Base-by-base conservation (phyloP, 2,113 vertebrate genomes). In the Daubentonia madagascariensis region DNA sequence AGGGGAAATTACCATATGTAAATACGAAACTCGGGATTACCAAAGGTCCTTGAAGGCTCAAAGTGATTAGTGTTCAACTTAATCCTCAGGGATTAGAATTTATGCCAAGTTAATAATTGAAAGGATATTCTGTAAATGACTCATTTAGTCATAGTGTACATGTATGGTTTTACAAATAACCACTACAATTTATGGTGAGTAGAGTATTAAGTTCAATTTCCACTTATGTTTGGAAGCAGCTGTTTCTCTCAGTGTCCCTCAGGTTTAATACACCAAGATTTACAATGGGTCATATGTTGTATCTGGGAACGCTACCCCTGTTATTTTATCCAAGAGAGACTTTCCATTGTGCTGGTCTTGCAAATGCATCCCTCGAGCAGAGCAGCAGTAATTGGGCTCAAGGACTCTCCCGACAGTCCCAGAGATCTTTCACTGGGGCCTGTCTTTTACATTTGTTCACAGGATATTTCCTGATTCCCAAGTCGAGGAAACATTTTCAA, bases 71-170 rank as follows among this genome's bases (percentile, higher is more conserved):
- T 25, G 96, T 96, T 98, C 92, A 86, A 59, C 35, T 88, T 92
- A 85, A 89, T 98, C 97, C 96, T 94, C 85, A 97, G 92, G 96
- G 96, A 97, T 97, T 91, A 97, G 92, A 96, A 91, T 96, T 97
- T 79, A 95, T 67, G 92, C 94, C 97, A 98, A 70, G 65, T 97
- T 93, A 97, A 32, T 95, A 98, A 98, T 88, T 10, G 94, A 98
- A 89, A 65, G 93, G 95, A 78, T 17, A 18, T 80, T 95, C 52
- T 14, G 25, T 30, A 72, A 96, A 94, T 87, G 88, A 97, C 89
- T 97, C 94, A 84, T 52, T 91, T 89, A 94, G 96, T 95, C 78
- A 8, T 63, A 67, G 73, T 30, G 28, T 63, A 91, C 81, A 61
- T 93, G 86, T 97, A 37, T 12, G 85, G 76, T 95, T 98, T 97